phyloP scores from a whole-genome alignment of 2,113 vertebrate species.

The Leiothrix lutea region DNA sequence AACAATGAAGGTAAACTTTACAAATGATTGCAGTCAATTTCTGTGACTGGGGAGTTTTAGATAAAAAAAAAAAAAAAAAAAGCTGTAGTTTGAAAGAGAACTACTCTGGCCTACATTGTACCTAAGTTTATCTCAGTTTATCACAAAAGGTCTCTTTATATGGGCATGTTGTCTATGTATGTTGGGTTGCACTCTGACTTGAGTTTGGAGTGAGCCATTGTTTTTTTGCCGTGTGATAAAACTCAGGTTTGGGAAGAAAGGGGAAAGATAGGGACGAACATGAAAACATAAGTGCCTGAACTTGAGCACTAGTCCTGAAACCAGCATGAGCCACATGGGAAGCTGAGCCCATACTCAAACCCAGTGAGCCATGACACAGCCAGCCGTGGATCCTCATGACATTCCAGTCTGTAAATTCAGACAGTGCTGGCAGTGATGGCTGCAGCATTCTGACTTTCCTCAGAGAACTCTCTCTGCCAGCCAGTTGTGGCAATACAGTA shows the following conservation, averaged over 20 bases:
- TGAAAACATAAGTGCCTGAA: not conserved
- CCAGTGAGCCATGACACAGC: not conserved
- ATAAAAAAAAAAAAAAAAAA: not conserved
- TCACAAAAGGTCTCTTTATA: not conserved
- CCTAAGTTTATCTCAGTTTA: not conserved
- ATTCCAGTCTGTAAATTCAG: not conserved
- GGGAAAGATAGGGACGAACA: not conserved
- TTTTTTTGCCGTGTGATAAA: not conserved
- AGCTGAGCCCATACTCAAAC: not conserved
- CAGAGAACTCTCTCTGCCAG: not conserved
- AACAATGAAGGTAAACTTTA: not conserved
- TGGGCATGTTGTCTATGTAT: not conserved
- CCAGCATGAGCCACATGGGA: not conserved
- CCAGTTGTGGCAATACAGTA: not conserved
- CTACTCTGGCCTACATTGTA: not conserved
- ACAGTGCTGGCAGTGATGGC: not conserved
- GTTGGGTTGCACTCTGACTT: not conserved
- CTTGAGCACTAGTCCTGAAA: not conserved
- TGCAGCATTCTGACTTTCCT: not conserved
- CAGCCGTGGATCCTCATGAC: not conserved
- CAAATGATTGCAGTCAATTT: not conserved
- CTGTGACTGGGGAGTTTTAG: not conserved
- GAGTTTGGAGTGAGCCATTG: not conserved
- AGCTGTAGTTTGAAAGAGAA: not conserved
- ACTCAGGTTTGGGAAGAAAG: not conserved